Base-by-base conservation (phyloP, 2,797 vertebrate species). In the Erithacus rubecula region DNA sequence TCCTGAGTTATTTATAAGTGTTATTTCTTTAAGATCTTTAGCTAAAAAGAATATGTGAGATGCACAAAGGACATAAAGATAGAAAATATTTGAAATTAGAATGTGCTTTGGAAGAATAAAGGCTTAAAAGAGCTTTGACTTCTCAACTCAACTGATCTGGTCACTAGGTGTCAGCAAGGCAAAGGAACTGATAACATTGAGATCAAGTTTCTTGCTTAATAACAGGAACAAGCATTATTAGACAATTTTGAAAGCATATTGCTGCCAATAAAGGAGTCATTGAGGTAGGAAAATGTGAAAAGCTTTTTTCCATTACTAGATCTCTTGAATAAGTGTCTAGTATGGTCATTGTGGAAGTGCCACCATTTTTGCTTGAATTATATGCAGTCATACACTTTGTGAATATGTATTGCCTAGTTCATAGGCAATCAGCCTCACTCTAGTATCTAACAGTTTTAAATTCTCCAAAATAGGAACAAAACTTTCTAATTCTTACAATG, bases 81-180 rank as follows among this genome's bases (percentile, higher is more conserved):
- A 29, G 36, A 56, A 91, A 44, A 27, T 69, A 6, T 4, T 79
- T 60, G 18, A 55, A 87, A 82, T 55, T 12, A 51, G 9, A 71
- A 60, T 15, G 6, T 62, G 6, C 15, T 93, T 85, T 81, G 51
- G 26, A 87, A 86, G 47, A 86, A 30, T 55, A 56, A 87, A 75
- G 53, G 29, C 22, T 44, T 69, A 32, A 44, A 74, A 63, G 47
- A 65, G 13, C 44, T 82, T 72, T 67, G 26, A 26, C 46, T 85
- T 83, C 51, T 59, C n/a, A 80, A 4, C 24, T 91, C 2, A 0
- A 13, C 78, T 87, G 29, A 4, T 88, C 77, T 81, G 5, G 3
- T 94, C 96, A 89, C 87, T 95, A 96, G 89, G n/a, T 95, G 89
- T 95, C 93, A 96, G 84, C 69, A 93, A 87, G 82, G 65, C 58